Percentiles rank a stretch among this genome's conserved stretches.
phyloP scores from a whole-genome alignment of 2,888 invertebrate species.

The Caradrina kadenii region DNA sequence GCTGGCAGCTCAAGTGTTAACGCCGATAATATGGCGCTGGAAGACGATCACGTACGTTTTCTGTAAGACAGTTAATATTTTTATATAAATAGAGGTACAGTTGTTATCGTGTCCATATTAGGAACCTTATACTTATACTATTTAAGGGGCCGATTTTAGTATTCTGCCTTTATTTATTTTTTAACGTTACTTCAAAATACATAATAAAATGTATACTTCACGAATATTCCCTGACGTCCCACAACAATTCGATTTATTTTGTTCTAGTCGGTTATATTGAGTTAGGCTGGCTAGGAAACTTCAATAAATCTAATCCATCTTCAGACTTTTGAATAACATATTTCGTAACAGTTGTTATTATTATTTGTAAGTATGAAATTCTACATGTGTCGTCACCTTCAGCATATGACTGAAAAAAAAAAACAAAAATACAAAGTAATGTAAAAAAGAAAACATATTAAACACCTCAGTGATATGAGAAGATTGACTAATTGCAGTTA shows the following conservation, averaged over 20 bases:
- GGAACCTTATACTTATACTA: no score
- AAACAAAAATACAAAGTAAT: neutral
- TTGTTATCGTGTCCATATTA: neutral
- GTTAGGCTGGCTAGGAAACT: neutral
- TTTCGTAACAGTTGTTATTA: neutral
- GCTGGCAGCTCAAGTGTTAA: slow-evolving; percentile 81
- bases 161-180: neutral
- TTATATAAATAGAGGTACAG: no score
- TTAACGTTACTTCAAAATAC: neutral
- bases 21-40: slow-evolving; percentile 78
- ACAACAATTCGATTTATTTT: neutral
- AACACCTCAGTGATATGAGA: slow-evolving; percentile 40
- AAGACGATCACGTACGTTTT: slow-evolving; percentile 29
- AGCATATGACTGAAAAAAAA: neutral
- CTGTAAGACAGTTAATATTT: slow-evolving; percentile 3
- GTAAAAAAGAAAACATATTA: slow-evolving; percentile 39
- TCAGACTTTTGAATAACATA: neutral
- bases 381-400: neutral
- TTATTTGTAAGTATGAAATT: no score
- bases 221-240: neutral
- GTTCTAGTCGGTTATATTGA: neutral
- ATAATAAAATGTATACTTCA: neutral
- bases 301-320: neutral
- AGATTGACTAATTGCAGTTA: slow-evolving; percentile 57
- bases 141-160: neutral